Evolutionary conservation across 1,140 invertebrate species (phyloP), one percentile per base, ranked within the genome.

Genomic region (Brachionus rubens): DNA sequence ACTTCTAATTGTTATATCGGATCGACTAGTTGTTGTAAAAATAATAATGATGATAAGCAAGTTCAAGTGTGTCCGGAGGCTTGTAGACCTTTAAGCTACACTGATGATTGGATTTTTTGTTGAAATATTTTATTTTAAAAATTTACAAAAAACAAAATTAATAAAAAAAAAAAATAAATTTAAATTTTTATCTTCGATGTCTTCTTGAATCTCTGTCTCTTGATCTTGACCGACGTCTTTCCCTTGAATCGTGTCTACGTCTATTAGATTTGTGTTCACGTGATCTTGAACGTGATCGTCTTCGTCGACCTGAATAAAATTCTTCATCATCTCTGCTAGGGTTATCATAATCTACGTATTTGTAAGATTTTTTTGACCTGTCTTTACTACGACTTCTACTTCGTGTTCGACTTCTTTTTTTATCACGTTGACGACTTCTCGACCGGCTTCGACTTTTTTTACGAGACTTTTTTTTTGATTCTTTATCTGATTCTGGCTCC

Each of bases 1-100:
- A 33, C n/a, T 14, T 48, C 28, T 16, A 50, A 54, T 72, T 72
- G 68, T 54, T 72, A 50, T 16, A 30, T 72, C n/a, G 68, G 68
- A 1, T 65, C 59, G 41, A 28, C 28, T 4, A 2, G 9, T 14
- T 65, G 59, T 26, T 65, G 59, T 43, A 24, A 36, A 0, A 36
- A 65, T 9, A 26, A 19, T 9, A 3, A 9, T 24, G 2, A 0
- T 14, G n/a, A 21, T 26, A 43, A 65, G 19, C 16, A 26, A 24
- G 7, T 19, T 65, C 59, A 65, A 43, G 24, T 65, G 12, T 65
- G 59, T 65, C 59, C 59, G 26, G 4, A 19, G 12, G 33, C 40
- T 19, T 65, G 59, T 26, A 36, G 59, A 24, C 59, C 59, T 41
- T 36, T 65, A 1, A 65, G 30, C 26, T 43, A 62, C 40, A 12